Evolutionary conservation across 1,140 invertebrate genomes (phyloP).

Genomic region (Hermatobates lingyangjiaoensis): DNA sequence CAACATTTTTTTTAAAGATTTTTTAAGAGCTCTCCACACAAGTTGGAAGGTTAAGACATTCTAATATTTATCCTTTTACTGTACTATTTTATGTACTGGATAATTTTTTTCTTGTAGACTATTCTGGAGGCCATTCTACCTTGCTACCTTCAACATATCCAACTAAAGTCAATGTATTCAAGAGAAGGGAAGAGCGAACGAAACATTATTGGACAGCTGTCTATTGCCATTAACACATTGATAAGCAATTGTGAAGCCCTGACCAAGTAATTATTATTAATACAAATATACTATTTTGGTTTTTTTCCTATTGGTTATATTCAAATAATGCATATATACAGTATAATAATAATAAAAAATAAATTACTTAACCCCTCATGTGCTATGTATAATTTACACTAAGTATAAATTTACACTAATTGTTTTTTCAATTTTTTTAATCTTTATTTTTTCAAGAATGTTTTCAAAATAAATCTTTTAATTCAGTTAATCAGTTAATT

Average conservation of each 20-base stretch:
- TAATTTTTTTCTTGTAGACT: slow-evolving; percentile 33
- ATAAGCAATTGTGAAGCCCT: slow-evolving; percentile 91
- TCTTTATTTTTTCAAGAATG: no score
- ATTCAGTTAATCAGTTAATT: no score
- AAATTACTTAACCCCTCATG: no score
- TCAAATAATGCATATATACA: no score
- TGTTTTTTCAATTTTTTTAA: neutral
- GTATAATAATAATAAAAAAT: no score
- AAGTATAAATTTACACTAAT: slow-evolving; percentile 7
- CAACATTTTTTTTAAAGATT: no score
- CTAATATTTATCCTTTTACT: no score
- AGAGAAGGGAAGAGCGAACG: slow-evolving; percentile 76
- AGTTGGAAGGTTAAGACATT: no score
- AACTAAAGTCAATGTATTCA: slow-evolving; percentile 58
- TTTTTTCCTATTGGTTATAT: neutral
- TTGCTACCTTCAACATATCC: slow-evolving; percentile 83
- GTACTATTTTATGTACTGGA: neutral
- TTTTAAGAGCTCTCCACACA: no score
- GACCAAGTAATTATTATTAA: slow-evolving; percentile 49
- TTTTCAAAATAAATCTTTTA: no score
- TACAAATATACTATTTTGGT: neutral
- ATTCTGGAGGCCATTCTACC: slow-evolving; percentile 92
- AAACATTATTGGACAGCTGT: slow-evolving; percentile 85
- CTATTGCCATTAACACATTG: slow-evolving; percentile 85
- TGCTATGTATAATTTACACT: neutral